phyloP scores from a whole-genome alignment of 2,113 vertebrate species.

The Menidia beryllina region DNA sequence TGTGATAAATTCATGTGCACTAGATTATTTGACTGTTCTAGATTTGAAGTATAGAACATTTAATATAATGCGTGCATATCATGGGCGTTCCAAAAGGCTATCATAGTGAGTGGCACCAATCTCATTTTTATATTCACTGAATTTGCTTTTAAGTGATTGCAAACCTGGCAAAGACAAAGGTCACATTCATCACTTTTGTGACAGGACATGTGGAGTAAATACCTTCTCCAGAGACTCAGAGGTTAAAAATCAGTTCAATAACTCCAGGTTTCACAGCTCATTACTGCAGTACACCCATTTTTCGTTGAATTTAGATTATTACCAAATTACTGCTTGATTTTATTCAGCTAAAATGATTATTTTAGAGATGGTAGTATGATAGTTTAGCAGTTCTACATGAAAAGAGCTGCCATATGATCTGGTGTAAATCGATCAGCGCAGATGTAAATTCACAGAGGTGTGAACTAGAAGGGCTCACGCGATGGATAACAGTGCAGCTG shows the following conservation, averaged over 20 bases:
- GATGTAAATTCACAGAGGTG: slow-evolving; percentile 1
- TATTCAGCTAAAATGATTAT: slow-evolving; percentile 27
- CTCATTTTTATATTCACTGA: slow-evolving; percentile 50
- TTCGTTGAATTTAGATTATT: slow-evolving; percentile 26
- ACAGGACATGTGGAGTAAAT: slow-evolving; percentile 14
- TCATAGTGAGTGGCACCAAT: slow-evolving; percentile 47
- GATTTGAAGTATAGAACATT: too few species aligned
- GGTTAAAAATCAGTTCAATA: slow-evolving; percentile 3
- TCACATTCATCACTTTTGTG: not conserved
- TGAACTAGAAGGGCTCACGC: slow-evolving; percentile 1
- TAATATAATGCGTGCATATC: too few species aligned
- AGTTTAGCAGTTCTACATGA: slow-evolving; percentile 3
- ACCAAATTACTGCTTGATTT: slow-evolving; percentile 10
- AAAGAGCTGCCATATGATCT: slow-evolving; percentile 21
- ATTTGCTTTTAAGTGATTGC: slow-evolving; percentile 50
- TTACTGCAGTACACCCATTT: slow-evolving; percentile 1
- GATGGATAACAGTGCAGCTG: slow-evolving; percentile 23
- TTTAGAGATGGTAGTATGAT: slow-evolving; percentile 44
- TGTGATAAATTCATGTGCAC: too few species aligned
- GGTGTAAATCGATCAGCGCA: slow-evolving; percentile 38
- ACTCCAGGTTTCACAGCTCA: not conserved
- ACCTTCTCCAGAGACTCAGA: not conserved
- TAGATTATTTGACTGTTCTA: too few species aligned
- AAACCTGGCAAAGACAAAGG: slow-evolving; percentile 27
- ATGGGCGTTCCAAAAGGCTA: slow-evolving; percentile 45